These are phyloP conservation scores for Sylvilagus floridanus DNA, from an alignment of 2,797 vertebrate species.

Conservation along the genomic window DNA sequence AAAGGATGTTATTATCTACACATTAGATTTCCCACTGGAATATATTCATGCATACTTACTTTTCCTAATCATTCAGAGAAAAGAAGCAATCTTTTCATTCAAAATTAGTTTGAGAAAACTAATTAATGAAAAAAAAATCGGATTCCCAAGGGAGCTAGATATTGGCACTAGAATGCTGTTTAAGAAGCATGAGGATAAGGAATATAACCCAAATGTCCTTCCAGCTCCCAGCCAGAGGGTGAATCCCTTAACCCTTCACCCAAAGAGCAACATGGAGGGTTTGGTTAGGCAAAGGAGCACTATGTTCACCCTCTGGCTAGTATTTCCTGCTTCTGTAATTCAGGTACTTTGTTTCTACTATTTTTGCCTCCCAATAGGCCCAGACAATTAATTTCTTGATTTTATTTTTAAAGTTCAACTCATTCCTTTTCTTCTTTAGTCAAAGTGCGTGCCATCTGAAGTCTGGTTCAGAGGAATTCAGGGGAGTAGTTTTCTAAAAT, in stretches of 20 bases:
- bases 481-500: background rate
- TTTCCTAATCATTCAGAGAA: background rate
- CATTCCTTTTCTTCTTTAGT: background rate
- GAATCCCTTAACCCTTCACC: background rate
- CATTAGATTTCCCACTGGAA: background rate
- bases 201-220: background rate
- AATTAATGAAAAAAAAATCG: background rate
- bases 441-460: background rate
- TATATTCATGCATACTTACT: background rate
- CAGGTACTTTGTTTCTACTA: background rate
- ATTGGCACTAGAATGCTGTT: background rate
- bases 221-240: background rate
- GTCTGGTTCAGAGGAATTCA: background rate
- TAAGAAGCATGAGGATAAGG: background rate
- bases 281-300: background rate
- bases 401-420: constrained; percentile 13
- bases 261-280: background rate
- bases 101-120: background rate
- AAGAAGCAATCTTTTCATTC: background rate
- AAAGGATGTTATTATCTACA: background rate
- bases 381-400: background rate
- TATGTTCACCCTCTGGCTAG: background rate
- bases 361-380: background rate
- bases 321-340: background rate
- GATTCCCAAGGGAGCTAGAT: background rate